Evolutionary conservation across 2,113 vertebrate genomes (phyloP), one percentile per base, ranked within the genome.

Genomic region (Ondatra zibethicus): DNA sequence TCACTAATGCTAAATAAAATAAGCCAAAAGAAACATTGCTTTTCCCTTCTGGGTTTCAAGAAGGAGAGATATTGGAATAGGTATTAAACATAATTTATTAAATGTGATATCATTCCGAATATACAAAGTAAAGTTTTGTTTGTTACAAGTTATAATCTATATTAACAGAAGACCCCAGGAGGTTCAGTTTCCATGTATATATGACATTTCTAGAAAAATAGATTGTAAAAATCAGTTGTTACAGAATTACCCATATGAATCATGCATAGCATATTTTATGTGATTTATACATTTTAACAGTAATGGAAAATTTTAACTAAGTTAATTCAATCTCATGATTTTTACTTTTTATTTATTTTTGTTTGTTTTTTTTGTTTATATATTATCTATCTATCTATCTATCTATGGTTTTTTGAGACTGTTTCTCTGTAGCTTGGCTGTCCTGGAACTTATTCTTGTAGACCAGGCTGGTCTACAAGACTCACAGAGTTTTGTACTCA

Each of bases 171-270:
- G 73, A 87, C 25, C 2, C 3, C 8, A 82, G 42, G 86, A 23
- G 36, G 80, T 87, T 95, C 45, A 73, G 36, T 90, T 94, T 55
- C 61, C 87, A 3, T 88, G 27, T 87, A 87, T 36, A 52, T 95
- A 21, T 19, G 95, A 88, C 16, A 68, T 97, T 89, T 95, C 45
- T 82, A 90, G 84, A 86, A 92, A 88, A 92, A 93, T 93, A 50
- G 87, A 94, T 39, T 11, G 61, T 8, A 31, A 94, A 96, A 77
- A 88, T 68, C 31, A 68, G 31, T 14, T 68, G 70, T 72, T 80
- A 14, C 76, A 68, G 47, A 6, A 70, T 86, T 85, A 9, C 47
- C 12, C 21, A 16, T 86, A 42, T 72, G 31, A 88, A 63, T 25
- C 55, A 14, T 65, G 6, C 21, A 25, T 82, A 91, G 19, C 4